phyloP scores from a whole-genome alignment of 2,797 vertebrate species.

The Sitta carolinensis region DNA sequence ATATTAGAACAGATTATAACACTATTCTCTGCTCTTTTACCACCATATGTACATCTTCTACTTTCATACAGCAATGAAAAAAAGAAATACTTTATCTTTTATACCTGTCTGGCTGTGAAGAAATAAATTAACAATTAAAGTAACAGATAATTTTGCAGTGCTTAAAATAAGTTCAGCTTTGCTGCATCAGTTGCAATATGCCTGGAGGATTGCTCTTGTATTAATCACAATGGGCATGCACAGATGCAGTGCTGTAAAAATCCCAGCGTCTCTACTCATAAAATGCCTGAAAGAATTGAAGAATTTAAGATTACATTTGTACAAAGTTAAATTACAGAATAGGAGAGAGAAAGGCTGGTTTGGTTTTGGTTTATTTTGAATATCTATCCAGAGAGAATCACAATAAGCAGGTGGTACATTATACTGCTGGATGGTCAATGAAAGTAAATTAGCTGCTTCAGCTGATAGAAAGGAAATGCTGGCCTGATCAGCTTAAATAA shows the following conservation, averaged over 20 bases:
- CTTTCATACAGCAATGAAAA: neutral
- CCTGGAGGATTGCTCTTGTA: constrained; percentile 34
- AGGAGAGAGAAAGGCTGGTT: neutral
- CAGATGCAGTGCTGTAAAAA: constrained; percentile 47
- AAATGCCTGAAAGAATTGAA: constrained; percentile 36
- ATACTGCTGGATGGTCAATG: constrained; percentile 73
- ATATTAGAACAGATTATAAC: neutral
- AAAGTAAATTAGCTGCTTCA: constrained; percentile 77
- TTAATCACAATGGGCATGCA: constrained; percentile 52
- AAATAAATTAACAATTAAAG: constrained; percentile 30
- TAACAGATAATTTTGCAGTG: neutral
- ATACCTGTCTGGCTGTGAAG: constrained; percentile 13
- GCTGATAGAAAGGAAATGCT: constrained; percentile 67
- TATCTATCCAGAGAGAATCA: constrained; percentile 47
- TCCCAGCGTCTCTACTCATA: neutral
- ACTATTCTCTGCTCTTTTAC: neutral
- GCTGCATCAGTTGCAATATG: constrained; percentile 35
- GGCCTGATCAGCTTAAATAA: constrained; percentile 67
- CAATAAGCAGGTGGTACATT: constrained; percentile 75
- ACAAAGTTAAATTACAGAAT: constrained; percentile 56
- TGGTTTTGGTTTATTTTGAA: neutral
- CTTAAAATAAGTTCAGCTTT: constrained; percentile 44
- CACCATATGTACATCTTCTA: neutral
- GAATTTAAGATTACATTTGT: constrained; percentile 62
- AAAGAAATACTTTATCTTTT: constrained; percentile 20